These are phyloP conservation scores for Hirundo rustica DNA, from an alignment of 2,797 vertebrate species.

Conservation along the genomic window DNA sequence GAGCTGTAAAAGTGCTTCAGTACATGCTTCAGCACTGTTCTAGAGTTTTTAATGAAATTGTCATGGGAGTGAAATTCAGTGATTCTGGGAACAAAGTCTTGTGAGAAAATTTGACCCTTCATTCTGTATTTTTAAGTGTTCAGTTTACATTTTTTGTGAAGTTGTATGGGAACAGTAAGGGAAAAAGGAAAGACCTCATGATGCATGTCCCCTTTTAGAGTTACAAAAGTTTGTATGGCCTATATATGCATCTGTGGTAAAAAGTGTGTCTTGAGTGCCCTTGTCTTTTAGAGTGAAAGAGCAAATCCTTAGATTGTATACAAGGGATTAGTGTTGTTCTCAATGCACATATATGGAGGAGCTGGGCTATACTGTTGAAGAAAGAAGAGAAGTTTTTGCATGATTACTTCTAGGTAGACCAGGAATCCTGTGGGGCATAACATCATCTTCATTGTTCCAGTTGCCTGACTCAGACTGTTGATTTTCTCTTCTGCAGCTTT, in stretches of 20 bases:
- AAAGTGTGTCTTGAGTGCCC: not conserved
- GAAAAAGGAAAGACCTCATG: not conserved
- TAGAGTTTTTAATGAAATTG: not conserved
- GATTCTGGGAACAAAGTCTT: not conserved
- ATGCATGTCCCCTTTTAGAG: not conserved
- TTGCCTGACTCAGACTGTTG: constrained; percentile 73
- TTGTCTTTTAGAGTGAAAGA: not conserved
- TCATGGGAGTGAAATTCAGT: not conserved
- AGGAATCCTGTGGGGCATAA: constrained; percentile 43
- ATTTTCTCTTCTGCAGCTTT: constrained; percentile 61
- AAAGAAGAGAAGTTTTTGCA: not conserved
- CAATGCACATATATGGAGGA: not conserved
- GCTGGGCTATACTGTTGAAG: not conserved
- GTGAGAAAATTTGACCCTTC: not conserved
- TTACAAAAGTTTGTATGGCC: not conserved
- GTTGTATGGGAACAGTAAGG: not conserved
- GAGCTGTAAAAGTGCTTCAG: not conserved
- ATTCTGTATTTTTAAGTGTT: not conserved
- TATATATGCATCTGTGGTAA: not conserved
- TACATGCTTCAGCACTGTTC: not conserved
- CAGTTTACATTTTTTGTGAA: not conserved
- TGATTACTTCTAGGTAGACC: constrained; percentile 69
- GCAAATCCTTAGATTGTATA: not conserved
- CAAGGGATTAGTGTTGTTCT: not conserved
- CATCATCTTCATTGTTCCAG: constrained; percentile 82